A percentile compares a stretch with the other conserved stretches of the same genome.
These are phyloP conservation scores for Philotrypesis tridentata DNA, from an alignment of 1,140 invertebrate genomes.

Conservation along the genomic window DNA sequence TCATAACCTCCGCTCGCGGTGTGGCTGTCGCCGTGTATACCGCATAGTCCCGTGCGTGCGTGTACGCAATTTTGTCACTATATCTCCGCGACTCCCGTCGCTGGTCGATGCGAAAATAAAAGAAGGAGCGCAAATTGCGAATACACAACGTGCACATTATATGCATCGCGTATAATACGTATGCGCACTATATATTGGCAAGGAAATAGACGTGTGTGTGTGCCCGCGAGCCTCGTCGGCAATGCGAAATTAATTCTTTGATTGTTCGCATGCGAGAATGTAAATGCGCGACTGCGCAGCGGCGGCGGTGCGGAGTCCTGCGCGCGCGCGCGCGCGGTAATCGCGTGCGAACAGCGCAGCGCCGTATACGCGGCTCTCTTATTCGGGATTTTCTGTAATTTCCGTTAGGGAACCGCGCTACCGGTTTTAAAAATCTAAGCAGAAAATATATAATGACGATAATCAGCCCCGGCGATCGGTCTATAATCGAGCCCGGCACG, in stretches of 20 bases:
- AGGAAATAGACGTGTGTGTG: neutral
- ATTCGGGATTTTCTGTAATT: slow-evolving; percentile 12
- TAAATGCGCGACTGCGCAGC: slow-evolving; percentile 9
- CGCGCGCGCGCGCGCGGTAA: too few species aligned
- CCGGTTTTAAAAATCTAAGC: neutral
- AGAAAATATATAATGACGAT: neutral
- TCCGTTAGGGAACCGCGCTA: neutral
- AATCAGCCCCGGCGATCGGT: neutral
- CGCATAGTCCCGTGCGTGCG: slow-evolving; percentile 7
- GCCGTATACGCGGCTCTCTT: too few species aligned
- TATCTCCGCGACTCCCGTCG: slow-evolving; percentile 8
- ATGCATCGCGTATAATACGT: neutral
- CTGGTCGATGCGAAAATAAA: neutral
- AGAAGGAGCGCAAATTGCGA: neutral
- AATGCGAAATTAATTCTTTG: slow-evolving; percentile 25
- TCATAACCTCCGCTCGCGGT: neutral
- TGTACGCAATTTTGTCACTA: slow-evolving; percentile 18
- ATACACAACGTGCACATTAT: too few species aligned
- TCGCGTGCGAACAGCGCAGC: neutral
- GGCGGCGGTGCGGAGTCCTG: too few species aligned
- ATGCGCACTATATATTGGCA: neutral
- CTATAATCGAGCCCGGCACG: neutral
- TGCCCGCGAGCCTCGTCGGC: too few species aligned
- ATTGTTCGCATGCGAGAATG: slow-evolving; percentile 15
- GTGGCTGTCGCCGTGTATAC: neutral